Percentiles rank a stretch among this genome's conserved stretches.
Evolutionary conservation across 2,888 invertebrate genomes (phyloP).

Genomic region (Tiliacea citrago): DNA sequence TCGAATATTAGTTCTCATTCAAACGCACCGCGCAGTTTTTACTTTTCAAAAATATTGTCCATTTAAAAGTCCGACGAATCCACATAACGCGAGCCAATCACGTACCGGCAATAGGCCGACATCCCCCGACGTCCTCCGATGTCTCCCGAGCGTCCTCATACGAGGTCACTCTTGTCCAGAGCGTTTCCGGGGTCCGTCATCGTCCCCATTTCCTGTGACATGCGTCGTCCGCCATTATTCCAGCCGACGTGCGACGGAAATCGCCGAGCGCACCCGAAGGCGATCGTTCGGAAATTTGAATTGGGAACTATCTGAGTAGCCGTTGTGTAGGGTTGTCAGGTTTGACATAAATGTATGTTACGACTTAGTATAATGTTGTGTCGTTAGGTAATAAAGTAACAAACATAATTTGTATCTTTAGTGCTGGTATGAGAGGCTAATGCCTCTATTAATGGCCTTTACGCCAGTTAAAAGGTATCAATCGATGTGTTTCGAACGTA

Average conservation of each 20-base stretch:
- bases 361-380: background rate
- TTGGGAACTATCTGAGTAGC: slow-evolving; percentile 68
- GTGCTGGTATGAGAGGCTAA: slow-evolving; percentile 5
- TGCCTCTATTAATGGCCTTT: background rate
- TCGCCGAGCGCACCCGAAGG: slow-evolving; percentile 76
- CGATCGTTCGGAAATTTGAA: slow-evolving; percentile 81
- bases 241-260: slow-evolving; percentile 79
- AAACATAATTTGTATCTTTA: slow-evolving; percentile 19
- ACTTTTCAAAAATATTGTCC: slow-evolving; percentile 34
- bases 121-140: slow-evolving; percentile 47
- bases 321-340: slow-evolving; percentile 57
- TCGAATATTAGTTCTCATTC: slow-evolving; percentile 36
- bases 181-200: slow-evolving; percentile 81
- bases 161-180: slow-evolving; percentile 69
- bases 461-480: background rate
- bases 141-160: slow-evolving; percentile 44
- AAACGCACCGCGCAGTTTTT: slow-evolving; percentile 12
- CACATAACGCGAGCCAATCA: slow-evolving; percentile 52
- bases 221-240: slow-evolving; percentile 78
- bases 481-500: background rate
- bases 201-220: slow-evolving; percentile 81
- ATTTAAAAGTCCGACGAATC: slow-evolving; percentile 35
- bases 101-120: slow-evolving; percentile 22
- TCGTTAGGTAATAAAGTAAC: slow-evolving; percentile 8
- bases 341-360: slow-evolving; percentile 30